Conservation (phyloP, 2,113 vertebrate genomes). For the Athene cunicularia region DNA sequence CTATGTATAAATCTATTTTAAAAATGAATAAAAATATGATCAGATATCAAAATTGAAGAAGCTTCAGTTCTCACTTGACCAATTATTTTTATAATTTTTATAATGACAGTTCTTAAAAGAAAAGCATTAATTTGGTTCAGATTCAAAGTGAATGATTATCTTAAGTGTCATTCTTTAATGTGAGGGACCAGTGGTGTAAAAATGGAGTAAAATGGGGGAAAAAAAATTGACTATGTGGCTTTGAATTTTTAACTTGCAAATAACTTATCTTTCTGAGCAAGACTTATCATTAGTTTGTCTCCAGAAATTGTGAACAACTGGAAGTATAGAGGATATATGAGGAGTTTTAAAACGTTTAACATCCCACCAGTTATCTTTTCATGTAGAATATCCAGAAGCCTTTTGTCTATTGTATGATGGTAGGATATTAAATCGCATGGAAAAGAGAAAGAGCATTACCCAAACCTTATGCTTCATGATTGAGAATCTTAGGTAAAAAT, state of each 20-base stretch:
- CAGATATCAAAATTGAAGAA: not conserved
- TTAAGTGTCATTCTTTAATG: not conserved
- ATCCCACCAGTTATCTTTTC: constrained; percentile 18
- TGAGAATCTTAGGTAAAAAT: constrained; percentile 50
- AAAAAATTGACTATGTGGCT: not conserved
- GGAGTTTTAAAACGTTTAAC: constrained; percentile 44
- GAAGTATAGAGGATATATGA: constrained; percentile 18
- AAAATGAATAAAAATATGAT: not conserved
- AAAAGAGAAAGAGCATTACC: constrained; percentile 48
- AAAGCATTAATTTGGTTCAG: not conserved
- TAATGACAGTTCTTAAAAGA: not conserved
- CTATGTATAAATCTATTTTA: not conserved
- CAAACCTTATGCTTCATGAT: constrained; percentile 5
- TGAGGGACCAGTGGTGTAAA: not conserved
- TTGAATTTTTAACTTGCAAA: constrained; percentile 33
- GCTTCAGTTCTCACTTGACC: not conserved
- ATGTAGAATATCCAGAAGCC: constrained; percentile 50
- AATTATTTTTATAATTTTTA: not conserved
- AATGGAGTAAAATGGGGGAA: not conserved
- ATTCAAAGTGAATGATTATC: not conserved
- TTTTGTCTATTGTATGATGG: constrained; percentile 1
- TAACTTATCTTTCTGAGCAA: constrained; percentile 28
- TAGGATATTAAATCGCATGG: constrained; percentile 12
- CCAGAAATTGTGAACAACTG: constrained; percentile 46
- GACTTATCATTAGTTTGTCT: constrained; percentile 36